Evolutionary conservation across 2,888 invertebrate species (phyloP).

Genomic region (Epiperipatus broadwayi): DNA sequence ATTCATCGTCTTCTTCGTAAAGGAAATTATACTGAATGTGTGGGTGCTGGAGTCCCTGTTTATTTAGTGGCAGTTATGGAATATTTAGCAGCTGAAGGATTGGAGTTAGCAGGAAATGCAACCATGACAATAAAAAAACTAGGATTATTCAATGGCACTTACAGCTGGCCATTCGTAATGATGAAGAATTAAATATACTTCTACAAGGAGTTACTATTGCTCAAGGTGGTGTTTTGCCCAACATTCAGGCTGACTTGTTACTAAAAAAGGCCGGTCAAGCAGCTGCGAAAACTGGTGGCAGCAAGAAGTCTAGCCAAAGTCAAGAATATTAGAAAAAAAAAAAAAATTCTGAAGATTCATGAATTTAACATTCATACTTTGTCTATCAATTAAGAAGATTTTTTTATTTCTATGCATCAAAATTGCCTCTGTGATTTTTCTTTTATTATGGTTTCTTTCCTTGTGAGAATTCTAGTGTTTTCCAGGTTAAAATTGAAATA

Average conservation of each 20-base stretch:
- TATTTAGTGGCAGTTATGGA: constrained; percentile 29
- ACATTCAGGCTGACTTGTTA: constrained; percentile 28
- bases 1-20: constrained; percentile 28
- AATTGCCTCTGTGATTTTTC: no score
- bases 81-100: constrained; percentile 29
- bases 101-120: constrained; percentile 29
- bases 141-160: constrained; percentile 28
- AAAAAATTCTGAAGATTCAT: no score
- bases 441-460: no score
- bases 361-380: no score
- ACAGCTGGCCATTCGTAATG: constrained; percentile 28
- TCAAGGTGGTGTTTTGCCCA: constrained; percentile 33
- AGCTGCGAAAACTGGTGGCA: no score
- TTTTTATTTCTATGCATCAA: no score
- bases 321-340: no score
- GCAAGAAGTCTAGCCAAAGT: no score
- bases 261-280: constrained; percentile 30
- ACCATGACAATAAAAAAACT: constrained; percentile 28
- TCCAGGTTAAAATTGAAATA: no score
- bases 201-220: constrained; percentile 32
- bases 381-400: no score
- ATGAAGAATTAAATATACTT: constrained; percentile 29
- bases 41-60: constrained; percentile 30
- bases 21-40: constrained; percentile 29
- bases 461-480: no score